Conservation (phyloP, 2,113 vertebrate species). For the Toxotes jaculatrix region DNA sequence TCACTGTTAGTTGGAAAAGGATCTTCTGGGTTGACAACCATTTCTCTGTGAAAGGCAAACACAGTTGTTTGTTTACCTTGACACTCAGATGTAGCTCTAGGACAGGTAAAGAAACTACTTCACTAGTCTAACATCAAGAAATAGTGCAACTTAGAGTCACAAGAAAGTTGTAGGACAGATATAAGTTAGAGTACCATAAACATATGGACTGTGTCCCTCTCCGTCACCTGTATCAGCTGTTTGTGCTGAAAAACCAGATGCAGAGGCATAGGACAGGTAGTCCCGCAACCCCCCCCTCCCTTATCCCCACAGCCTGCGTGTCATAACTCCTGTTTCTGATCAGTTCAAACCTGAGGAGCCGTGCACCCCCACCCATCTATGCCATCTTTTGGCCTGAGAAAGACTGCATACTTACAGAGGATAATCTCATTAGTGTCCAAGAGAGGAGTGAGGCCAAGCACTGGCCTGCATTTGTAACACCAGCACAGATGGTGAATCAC, state of each 20-base stretch:
- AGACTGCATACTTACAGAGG: constrained; percentile 75
- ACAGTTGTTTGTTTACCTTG: not conserved
- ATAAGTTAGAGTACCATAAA: not conserved
- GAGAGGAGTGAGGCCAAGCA: constrained; percentile 58
- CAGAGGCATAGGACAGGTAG: not conserved
- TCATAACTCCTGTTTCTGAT: not conserved
- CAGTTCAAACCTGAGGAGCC: constrained; percentile 20
- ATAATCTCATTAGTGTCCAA: constrained; percentile 83
- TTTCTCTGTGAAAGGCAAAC: too few relatives aligned
- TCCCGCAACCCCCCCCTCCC: not conserved
- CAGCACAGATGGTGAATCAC: constrained; percentile 81
- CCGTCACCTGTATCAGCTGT: not conserved
- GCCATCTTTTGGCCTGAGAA: constrained; percentile 38
- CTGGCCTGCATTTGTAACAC: constrained; percentile 67
- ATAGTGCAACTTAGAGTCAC: not conserved
- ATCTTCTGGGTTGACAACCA: not conserved
- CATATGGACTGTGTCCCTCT: not conserved
- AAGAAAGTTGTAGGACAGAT: not conserved
- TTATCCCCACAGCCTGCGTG: not conserved
- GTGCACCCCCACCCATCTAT: constrained; percentile 31
- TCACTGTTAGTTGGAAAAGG: not conserved
- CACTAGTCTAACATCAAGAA: not conserved
- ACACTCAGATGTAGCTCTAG: not conserved
- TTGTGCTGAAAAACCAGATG: not conserved
- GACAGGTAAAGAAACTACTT: not conserved